phyloP scores from a whole-genome alignment of 2,113 vertebrate genomes.

The Neolamprologus toae region DNA sequence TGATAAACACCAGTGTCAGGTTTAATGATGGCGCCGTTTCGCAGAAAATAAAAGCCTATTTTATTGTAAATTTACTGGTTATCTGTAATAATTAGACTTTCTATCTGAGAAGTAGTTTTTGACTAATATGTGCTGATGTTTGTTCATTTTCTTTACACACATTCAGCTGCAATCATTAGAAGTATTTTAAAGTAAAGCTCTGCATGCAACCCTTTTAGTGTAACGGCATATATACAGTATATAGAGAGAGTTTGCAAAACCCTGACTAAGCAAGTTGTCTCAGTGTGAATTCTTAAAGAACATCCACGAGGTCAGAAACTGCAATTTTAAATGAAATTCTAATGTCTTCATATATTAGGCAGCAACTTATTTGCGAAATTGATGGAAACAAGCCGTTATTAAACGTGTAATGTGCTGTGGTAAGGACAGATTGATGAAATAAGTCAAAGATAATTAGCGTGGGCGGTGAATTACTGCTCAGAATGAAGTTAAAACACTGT shows the following conservation, averaged over 20 bases:
- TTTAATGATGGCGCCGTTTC: not conserved
- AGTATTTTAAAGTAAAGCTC: not conserved
- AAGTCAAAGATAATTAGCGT: constrained; percentile 2
- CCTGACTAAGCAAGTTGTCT: not conserved
- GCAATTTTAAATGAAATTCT: not conserved
- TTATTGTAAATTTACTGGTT: not conserved
- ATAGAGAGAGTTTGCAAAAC: not conserved
- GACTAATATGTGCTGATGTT: not conserved
- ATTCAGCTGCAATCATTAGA: not conserved
- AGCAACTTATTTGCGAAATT: not conserved
- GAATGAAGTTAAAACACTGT: not conserved
- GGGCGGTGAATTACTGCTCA: not conserved
- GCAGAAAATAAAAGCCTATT: rapidly evolving
- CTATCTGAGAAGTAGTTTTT: not conserved
- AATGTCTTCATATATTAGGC: not conserved
- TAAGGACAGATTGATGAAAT: constrained; percentile 16
- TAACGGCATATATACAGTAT: not conserved
- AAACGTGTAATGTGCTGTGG: not conserved
- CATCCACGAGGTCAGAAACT: not conserved
- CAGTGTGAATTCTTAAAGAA: not conserved
- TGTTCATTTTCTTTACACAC: not conserved
- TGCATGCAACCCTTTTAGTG: not conserved
- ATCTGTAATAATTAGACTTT: not conserved
- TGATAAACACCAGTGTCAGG: not conserved
- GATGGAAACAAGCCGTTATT: not conserved